phyloP scores from a whole-genome alignment of 2,797 vertebrate genomes.

The Squalus acanthias region DNA sequence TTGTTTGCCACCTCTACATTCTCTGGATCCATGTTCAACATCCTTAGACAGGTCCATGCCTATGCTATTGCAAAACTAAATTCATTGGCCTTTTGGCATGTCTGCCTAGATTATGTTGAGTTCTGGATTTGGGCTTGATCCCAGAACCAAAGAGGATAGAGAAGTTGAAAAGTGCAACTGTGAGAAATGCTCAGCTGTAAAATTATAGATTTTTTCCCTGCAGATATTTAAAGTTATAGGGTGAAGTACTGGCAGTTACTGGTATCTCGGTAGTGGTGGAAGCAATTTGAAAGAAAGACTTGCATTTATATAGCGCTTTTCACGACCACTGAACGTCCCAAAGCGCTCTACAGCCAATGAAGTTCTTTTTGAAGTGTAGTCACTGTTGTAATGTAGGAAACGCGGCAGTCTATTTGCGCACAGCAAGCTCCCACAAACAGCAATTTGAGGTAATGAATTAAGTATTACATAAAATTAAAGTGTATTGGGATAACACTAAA shows the following conservation, averaged over 20 bases:
- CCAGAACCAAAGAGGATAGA: background rate
- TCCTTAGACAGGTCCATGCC: background rate
- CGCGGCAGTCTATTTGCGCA: too few relatives aligned
- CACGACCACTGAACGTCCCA: too few relatives aligned
- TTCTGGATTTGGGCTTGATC: background rate
- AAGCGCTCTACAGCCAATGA: too few relatives aligned
- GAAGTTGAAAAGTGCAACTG: background rate
- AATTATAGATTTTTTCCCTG: background rate
- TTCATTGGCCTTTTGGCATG: background rate
- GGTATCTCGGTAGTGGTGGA: background rate
- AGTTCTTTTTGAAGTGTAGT: too few relatives aligned
- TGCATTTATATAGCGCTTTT: too few relatives aligned
- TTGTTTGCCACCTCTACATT: background rate
- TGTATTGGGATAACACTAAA: background rate
- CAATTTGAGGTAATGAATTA: background rate
- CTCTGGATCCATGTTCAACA: background rate
- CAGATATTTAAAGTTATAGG: background rate
- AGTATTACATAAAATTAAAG: background rate
- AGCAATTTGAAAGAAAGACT: background rate
- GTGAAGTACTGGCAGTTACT: background rate
- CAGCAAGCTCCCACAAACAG: too few relatives aligned
- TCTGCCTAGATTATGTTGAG: background rate
- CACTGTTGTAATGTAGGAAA: too few relatives aligned
- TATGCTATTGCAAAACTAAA: background rate
- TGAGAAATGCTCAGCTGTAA: background rate